Base-by-base conservation (phyloP, 2,888 invertebrate species). In the Agriopis leucophaearia region DNA sequence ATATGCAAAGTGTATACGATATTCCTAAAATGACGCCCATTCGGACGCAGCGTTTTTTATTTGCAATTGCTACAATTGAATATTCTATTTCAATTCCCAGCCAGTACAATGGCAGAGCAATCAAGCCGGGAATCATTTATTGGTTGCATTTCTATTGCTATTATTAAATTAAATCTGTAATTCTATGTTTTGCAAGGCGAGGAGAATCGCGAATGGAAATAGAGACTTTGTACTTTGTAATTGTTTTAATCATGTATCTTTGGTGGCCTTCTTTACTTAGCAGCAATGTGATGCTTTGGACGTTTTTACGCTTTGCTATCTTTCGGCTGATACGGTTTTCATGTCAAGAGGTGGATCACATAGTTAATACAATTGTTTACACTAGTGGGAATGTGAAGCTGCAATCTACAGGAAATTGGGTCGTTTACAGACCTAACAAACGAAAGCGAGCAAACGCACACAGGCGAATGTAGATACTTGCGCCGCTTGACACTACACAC, bases 1-100 rank as follows among this genome's bases (percentile, higher is more conserved):
- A 80, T 82, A 89, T 89, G 88, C 88, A 86, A 87, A 86, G 80
- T 80, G 80, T 84, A 81, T 81, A 83, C 80, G 77, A 82, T 84
- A 84, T 83, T 81, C 81, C 70, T 76, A 79, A 83, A 78, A 80
- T 79, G 77, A 78, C 79, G 78, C 74, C 73, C 70, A 62, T 69
- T 77, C 75, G 74, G 77, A 73, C 74, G 71, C 72, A 68, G 64
- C 57, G 69, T 70, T 64, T 65, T 77, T 77, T 70, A 74, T 78
- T 77, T 77, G 76, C 70, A 79, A 79, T 78, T 69, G 72, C 67
- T 75, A 70, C 70, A 72, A 74, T 70, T 70, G 73, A 74, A 73
- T 74, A 71, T 70, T 71, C 74, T 73, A 73, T 72, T 73, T 71
- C 73, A 75, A 72, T 78, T 75, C 73, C 62, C 55, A 75, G 60